Percentiles rank a stretch among this genome's conserved stretches.
phyloP scores from a whole-genome alignment of 2,113 vertebrate species.

The Thunnus thynnus region DNA sequence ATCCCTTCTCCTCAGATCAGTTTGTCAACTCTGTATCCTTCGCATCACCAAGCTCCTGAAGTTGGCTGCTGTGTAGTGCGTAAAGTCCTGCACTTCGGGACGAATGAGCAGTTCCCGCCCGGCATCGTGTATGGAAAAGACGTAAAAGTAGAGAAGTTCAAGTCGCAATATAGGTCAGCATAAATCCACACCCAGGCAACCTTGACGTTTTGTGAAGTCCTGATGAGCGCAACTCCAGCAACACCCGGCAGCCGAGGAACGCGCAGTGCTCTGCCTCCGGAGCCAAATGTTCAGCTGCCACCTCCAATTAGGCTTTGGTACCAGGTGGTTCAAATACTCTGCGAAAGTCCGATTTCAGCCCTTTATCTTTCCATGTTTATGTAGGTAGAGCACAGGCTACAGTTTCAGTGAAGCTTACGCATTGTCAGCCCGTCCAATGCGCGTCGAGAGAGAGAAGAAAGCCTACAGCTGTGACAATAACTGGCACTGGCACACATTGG shows the following conservation, averaged over 20 bases:
- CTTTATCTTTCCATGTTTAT: slow-evolving; percentile 34
- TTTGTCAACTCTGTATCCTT: slow-evolving; percentile 39
- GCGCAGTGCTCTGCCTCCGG: slow-evolving; percentile 21
- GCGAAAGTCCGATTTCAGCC: slow-evolving; percentile 45
- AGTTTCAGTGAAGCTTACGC: slow-evolving; percentile 56
- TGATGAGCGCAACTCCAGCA: slow-evolving; percentile 62
- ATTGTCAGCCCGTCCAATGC: slow-evolving; percentile 62
- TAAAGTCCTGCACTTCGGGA: slow-evolving; percentile 43
- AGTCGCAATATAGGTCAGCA: slow-evolving; percentile 17
- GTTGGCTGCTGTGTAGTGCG: slow-evolving; percentile 55
- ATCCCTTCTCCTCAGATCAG: slow-evolving; percentile 22
- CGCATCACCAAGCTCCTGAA: slow-evolving; percentile 52
- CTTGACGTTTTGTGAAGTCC: slow-evolving; percentile 37
- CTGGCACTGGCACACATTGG: slow-evolving; percentile 26
- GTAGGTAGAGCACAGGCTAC: slow-evolving; percentile 43
- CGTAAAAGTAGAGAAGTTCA: slow-evolving; percentile 48
- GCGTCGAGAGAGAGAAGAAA: slow-evolving; percentile 49
- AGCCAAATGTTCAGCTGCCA: slow-evolving; percentile 25
- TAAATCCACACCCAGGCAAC: slow-evolving; percentile 42
- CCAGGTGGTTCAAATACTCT: slow-evolving; percentile 35
- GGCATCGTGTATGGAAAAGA: background rate
- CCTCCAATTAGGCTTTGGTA: slow-evolving; percentile 40
- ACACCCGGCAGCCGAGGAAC: slow-evolving; percentile 32
- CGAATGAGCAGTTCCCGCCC: background rate
- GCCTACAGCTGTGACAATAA: slow-evolving; percentile 34